Percentiles rank a stretch among this genome's conserved stretches.
phyloP scores from a whole-genome alignment of 1,140 invertebrate genomes.

The Cydia splendana region DNA sequence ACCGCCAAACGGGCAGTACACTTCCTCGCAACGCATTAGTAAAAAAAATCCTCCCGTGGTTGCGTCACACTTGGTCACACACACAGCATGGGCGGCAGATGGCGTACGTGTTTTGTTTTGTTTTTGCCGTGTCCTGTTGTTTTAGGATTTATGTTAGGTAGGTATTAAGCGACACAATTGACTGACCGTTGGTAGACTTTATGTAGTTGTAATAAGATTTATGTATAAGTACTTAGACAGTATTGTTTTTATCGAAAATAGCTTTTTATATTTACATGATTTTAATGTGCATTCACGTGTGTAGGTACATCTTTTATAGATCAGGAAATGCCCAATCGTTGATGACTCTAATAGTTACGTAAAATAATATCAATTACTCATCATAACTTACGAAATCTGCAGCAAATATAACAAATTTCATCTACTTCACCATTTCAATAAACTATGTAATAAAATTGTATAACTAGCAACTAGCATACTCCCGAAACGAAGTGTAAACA shows the following conservation, averaged over 20 bases:
- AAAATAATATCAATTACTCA: not conserved
- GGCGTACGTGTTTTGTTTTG: not conserved
- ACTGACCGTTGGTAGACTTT: not conserved
- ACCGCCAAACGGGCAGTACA: not conserved
- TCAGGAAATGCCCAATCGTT: not conserved
- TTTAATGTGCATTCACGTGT: too few relatives aligned
- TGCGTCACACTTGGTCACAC: slow-evolving; percentile 11
- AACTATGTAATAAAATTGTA: not conserved
- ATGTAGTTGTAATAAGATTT: too few relatives aligned
- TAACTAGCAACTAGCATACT: not conserved
- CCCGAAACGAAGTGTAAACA: not conserved
- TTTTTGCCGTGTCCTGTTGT: slow-evolving; percentile 5
- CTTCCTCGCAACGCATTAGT: not conserved
- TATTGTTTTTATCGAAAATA: too few relatives aligned
- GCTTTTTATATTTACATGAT: too few relatives aligned
- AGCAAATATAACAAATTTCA: slow-evolving; percentile 1
- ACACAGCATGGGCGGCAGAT: slow-evolving; percentile 4
- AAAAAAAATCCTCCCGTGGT: not conserved
- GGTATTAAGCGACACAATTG: not conserved
- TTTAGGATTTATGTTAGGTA: not conserved
- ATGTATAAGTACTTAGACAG: too few relatives aligned
- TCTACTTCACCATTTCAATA: not conserved
- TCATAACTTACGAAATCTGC: not conserved
- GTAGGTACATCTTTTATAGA: not conserved
- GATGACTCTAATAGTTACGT: not conserved